Percentiles rank a stretch among this genome's conserved stretches.
Evolutionary conservation across 2,888 invertebrate species (phyloP).

Genomic region (Atherix ibis): DNA sequence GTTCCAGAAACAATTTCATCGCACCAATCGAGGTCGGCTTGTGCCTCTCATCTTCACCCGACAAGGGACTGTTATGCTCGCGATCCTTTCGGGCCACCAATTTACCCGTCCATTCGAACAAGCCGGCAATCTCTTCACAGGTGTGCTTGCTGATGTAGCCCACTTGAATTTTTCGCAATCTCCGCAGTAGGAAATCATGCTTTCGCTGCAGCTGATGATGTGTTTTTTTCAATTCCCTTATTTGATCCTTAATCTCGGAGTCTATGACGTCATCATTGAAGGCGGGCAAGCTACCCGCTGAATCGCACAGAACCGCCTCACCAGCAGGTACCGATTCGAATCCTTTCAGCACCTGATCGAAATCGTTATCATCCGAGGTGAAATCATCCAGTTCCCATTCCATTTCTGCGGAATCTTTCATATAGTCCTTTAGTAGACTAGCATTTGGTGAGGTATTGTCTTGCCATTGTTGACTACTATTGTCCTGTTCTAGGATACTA

Average conservation of each 20-base stretch:
- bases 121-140: slow-evolving; percentile 61
- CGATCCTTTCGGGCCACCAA: slow-evolving; percentile 14
- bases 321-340: slow-evolving; percentile 37
- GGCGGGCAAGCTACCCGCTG: slow-evolving; percentile 22
- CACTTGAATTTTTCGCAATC: slow-evolving; percentile 61
- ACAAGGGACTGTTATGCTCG: slow-evolving; percentile 14
- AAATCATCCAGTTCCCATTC: slow-evolving; percentile 50
- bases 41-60: slow-evolving; percentile 26
- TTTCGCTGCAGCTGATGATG: slow-evolving; percentile 45
- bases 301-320: slow-evolving; percentile 24
- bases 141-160: slow-evolving; percentile 59
- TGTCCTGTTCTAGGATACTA: too few species aligned
- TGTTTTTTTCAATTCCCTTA: slow-evolving; percentile 23
- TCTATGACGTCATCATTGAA: slow-evolving; percentile 16
- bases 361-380: slow-evolving; percentile 42
- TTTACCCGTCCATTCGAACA: slow-evolving; percentile 58
- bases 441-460: too few species aligned
- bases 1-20: slow-evolving; percentile 37
- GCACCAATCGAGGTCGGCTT: slow-evolving; percentile 36
- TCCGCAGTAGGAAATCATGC: slow-evolving; percentile 53
- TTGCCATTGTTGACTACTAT: too few species aligned
- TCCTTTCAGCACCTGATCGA: slow-evolving; percentile 61
- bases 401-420: slow-evolving; percentile 44
- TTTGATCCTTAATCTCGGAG: slow-evolving; percentile 18
- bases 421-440: slow-evolving; percentile 39